These are phyloP conservation scores for Myiotriccus ornatus DNA, from an alignment of 2,797 vertebrate species.

Conservation along the genomic window DNA sequence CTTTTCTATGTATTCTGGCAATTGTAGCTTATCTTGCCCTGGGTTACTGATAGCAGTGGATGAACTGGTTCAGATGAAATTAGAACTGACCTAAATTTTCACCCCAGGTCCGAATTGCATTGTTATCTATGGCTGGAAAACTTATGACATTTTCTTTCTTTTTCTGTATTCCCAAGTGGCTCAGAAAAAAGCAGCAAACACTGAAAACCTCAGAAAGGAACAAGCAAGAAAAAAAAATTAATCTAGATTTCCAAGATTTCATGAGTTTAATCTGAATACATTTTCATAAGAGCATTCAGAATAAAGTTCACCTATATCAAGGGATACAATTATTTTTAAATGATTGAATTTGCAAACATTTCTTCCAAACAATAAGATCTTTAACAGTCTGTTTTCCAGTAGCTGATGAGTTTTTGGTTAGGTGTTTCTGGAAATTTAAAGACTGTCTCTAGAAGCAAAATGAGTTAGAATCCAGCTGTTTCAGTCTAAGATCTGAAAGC, in stretches of 20 bases:
- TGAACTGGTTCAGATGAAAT: not conserved
- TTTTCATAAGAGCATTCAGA: not conserved
- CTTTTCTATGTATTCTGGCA: not conserved
- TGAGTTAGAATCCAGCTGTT: conserved; percentile 40
- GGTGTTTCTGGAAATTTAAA: not conserved
- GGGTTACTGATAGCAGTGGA: not conserved
- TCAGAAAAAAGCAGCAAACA: not conserved
- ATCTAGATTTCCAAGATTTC: not conserved
- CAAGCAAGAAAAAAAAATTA: not conserved
- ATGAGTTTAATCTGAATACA: not conserved
- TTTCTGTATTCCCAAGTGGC: not conserved
- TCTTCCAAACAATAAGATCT: not conserved
- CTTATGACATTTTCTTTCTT: not conserved
- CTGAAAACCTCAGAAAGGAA: not conserved
- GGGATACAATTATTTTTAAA: not conserved
- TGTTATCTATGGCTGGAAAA: not conserved
- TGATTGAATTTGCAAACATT: not conserved
- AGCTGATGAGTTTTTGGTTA: not conserved
- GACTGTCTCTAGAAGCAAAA: not conserved
- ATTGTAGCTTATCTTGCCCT: not conserved
- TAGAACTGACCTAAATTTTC: conserved; percentile 16
- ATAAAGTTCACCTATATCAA: not conserved
- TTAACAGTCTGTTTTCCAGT: not conserved
- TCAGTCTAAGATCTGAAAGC: not conserved
- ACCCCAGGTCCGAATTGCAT: not conserved